These are phyloP conservation scores for Perca schrenkii DNA, from an alignment of 2,113 vertebrate species.

Conservation along the genomic window DNA sequence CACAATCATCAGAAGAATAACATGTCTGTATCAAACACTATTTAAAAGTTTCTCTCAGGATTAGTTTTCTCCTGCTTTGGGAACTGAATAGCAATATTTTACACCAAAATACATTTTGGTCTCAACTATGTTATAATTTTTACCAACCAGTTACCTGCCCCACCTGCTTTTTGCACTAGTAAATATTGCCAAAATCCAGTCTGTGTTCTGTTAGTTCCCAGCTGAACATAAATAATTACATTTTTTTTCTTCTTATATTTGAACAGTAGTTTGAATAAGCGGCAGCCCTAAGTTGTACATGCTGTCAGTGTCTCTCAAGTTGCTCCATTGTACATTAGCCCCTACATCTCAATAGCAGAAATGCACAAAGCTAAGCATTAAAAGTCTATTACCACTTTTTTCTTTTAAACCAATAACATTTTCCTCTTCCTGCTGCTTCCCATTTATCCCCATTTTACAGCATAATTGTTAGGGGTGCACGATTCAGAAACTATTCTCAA, in stretches of 20 bases:
- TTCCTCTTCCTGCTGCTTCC: constrained; percentile 17
- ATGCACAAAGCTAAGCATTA: not conserved
- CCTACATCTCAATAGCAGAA: not conserved
- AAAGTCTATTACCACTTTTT: not conserved
- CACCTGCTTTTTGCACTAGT: not conserved
- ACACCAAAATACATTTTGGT: not conserved
- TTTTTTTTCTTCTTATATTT: not conserved
- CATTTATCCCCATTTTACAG: constrained; percentile 16
- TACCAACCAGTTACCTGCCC: not conserved
- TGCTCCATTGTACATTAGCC: not conserved
- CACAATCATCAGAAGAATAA: constrained; percentile 7
- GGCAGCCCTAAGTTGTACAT: not conserved
- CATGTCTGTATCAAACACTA: not conserved
- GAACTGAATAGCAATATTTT: not conserved
- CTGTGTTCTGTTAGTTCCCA: not conserved
- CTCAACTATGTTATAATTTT: not conserved
- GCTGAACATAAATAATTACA: not conserved
- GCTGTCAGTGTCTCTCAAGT: not conserved
- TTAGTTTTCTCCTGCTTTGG: not conserved
- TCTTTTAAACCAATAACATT: constrained; percentile 23
- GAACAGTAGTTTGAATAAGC: not conserved
- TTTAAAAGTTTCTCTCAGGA: not conserved
- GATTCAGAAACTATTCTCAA: no score
- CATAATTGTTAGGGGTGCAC: not conserved
- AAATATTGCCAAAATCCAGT: not conserved